Evolutionary conservation across 2,797 vertebrate genomes (phyloP).

Genomic region (Garrulus glandarius): DNA sequence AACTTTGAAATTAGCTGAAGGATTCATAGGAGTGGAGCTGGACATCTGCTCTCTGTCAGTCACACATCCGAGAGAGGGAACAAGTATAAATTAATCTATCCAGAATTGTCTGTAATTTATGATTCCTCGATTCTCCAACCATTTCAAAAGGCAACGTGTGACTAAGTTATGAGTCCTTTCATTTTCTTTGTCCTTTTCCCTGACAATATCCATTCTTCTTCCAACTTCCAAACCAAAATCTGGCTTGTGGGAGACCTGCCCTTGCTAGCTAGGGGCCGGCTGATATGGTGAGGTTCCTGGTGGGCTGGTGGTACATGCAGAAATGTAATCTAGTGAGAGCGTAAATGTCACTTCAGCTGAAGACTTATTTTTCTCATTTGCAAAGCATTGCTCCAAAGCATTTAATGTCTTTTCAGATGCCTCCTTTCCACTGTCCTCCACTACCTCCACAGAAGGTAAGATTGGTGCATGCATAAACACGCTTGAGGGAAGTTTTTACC

Average conservation of each 20-base stretch:
- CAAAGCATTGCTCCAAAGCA: neutral
- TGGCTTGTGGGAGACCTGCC: neutral
- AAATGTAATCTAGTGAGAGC: neutral
- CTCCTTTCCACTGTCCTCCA: neutral
- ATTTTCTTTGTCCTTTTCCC: neutral
- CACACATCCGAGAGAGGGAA: neutral
- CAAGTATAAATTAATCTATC: neutral
- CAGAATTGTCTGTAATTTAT: neutral
- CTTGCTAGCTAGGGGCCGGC: neutral
- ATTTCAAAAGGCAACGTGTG: neutral
- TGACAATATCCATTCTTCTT: neutral
- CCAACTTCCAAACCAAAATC: neutral
- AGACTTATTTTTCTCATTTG: neutral
- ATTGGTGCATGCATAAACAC: neutral
- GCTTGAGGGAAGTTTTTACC: neutral
- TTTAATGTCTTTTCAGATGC: neutral
- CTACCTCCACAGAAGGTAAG: neutral
- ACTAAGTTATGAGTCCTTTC: neutral
- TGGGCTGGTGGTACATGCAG: neutral
- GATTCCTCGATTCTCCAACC: neutral
- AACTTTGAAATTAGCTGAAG: neutral
- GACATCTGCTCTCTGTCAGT: neutral
- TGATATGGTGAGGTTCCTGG: neutral
- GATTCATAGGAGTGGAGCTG: neutral
- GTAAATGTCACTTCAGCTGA: neutral